A percentile compares a stretch with the other conserved stretches of the same genome.
Conservation (phyloP, 2,797 vertebrate species). For the Poecile montanus region DNA sequence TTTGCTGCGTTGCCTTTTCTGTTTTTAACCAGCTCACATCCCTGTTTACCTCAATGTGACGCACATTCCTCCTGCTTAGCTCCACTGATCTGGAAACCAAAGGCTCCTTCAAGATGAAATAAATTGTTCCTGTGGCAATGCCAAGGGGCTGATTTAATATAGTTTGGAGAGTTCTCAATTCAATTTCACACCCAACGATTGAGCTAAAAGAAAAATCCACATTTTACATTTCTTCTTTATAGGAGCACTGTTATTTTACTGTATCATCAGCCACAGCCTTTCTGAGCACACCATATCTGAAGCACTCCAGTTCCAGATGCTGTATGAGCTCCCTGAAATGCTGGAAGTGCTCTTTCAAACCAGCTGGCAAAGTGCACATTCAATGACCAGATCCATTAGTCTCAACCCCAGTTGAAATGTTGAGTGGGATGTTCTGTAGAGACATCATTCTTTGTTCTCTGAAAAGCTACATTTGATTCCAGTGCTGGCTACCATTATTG, state of each 20-base stretch:
- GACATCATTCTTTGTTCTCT: neutral
- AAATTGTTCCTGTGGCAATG: slow-evolving; percentile 61
- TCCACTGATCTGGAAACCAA: slow-evolving; percentile 66
- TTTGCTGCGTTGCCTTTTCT: slow-evolving; percentile 27
- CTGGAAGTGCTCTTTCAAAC: neutral
- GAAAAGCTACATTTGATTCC: neutral
- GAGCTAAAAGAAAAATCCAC: slow-evolving; percentile 40
- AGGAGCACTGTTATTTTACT: neutral
- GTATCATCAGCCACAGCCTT: neutral
- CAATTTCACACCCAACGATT: slow-evolving; percentile 56
- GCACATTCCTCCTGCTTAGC: slow-evolving; percentile 40
- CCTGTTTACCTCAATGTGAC: slow-evolving; percentile 58
- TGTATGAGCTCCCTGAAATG: neutral
- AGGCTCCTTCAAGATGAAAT: slow-evolving; percentile 62
- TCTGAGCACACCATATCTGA: neutral
- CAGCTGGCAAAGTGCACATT: neutral
- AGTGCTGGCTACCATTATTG: neutral
- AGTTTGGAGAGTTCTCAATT: slow-evolving; percentile 61
- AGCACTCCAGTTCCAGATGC: slow-evolving; percentile 27
- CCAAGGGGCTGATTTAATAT: slow-evolving; percentile 51
- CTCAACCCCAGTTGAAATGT: neutral
- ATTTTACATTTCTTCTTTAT: slow-evolving; percentile 49
- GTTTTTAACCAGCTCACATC: slow-evolving; percentile 61
- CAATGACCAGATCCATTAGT: neutral
- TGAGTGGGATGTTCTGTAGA: neutral